Evolutionary conservation across 2,113 vertebrate genomes (phyloP).

Genomic region (Gorsachius goisagi): DNA sequence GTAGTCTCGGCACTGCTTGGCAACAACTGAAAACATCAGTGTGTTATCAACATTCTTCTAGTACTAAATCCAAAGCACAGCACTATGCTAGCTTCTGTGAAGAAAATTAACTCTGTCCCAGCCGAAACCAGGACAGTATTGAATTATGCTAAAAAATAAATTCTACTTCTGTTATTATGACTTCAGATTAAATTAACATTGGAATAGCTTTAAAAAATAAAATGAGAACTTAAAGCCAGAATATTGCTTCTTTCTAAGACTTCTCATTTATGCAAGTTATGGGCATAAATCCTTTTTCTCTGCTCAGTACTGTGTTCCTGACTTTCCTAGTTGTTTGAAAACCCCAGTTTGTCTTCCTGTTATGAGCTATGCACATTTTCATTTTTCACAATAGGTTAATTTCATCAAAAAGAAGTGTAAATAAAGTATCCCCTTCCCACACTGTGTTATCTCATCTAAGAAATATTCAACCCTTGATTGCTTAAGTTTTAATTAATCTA

Average conservation of each 20-base stretch:
- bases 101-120: no score
- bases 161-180: background rate
- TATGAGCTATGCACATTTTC: background rate
- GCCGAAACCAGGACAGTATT: no score
- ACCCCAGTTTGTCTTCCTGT: background rate
- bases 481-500: background rate
- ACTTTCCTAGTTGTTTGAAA: background rate
- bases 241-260: background rate
- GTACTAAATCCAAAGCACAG: no score
- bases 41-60: no score
- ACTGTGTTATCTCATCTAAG: background rate
- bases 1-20: no score
- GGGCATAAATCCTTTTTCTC: background rate
- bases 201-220: background rate
- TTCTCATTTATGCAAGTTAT: background rate
- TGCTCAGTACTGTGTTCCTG: background rate
- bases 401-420: background rate
- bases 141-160: background rate
- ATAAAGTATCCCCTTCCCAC: background rate
- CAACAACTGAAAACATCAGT: no score
- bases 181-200: background rate
- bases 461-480: background rate
- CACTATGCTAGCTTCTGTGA: no score
- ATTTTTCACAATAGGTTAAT: background rate
- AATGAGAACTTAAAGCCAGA: background rate